phyloP scores from a whole-genome alignment of 2,888 invertebrate species.

The Hirtodrosophila confusa region DNA sequence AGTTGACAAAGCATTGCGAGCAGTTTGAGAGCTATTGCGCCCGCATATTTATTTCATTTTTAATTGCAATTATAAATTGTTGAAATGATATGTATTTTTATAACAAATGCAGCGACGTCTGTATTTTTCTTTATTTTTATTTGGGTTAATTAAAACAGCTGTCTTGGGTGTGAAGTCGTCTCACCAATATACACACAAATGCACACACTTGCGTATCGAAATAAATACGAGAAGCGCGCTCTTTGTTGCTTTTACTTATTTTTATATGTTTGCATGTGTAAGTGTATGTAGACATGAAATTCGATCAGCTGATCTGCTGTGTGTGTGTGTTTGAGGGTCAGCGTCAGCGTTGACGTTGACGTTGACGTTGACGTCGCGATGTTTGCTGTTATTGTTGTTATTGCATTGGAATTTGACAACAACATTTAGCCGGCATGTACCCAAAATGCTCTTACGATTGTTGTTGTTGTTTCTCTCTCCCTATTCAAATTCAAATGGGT shows the following conservation, averaged over 20 bases:
- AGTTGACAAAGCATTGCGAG: constrained; percentile 25
- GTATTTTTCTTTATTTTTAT: constrained; percentile 43
- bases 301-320: constrained; percentile 67
- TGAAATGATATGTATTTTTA: constrained; percentile 33
- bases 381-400: constrained; percentile 24
- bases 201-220: constrained; percentile 28
- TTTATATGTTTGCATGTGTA: constrained; percentile 18
- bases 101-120: constrained; percentile 31
- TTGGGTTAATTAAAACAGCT: constrained; percentile 77
- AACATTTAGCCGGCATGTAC: constrained; percentile 42
- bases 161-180: constrained; percentile 54
- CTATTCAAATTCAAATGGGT: constrained; percentile 61
- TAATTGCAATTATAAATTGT: constrained; percentile 24
- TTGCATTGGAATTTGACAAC: constrained; percentile 45
- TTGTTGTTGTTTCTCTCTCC: constrained; percentile 14
- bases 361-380: constrained; percentile 22
- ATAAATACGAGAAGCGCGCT: constrained; percentile 41
- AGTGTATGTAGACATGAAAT: constrained; percentile 61
- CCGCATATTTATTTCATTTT: constrained; percentile 31
- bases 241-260: constrained; percentile 39
- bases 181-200: constrained; percentile 21
- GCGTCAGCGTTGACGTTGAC: constrained; percentile 35
- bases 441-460: constrained; percentile 23
- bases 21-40: constrained; percentile 42
- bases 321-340: constrained; percentile 65